phyloP scores from a whole-genome alignment of 2,797 vertebrate species.

The Pseudotriccus pelzelni region DNA sequence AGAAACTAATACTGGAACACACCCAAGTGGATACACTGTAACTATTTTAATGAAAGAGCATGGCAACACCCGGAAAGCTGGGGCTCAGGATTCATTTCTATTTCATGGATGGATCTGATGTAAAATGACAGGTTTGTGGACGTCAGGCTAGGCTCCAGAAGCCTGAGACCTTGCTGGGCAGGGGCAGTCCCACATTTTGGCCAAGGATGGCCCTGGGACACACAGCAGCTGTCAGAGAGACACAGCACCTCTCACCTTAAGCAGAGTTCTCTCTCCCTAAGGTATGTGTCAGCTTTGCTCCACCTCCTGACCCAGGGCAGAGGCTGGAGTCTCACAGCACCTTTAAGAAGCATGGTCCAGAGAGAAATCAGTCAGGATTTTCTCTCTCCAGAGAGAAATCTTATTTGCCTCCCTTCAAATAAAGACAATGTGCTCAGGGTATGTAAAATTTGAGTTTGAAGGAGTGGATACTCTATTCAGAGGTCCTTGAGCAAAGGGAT shows the following conservation, averaged over 20 bases:
- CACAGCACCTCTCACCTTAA: not conserved
- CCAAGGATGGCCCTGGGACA: not conserved
- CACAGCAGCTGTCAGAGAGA: not conserved
- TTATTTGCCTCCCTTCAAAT: not conserved
- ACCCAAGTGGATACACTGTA: not conserved
- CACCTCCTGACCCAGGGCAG: not conserved
- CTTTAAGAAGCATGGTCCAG: not conserved
- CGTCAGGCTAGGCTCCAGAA: not conserved
- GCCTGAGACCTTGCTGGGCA: not conserved
- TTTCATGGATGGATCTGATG: not conserved
- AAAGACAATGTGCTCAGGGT: not conserved
- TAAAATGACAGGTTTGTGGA: not conserved
- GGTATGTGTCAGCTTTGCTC: not conserved
- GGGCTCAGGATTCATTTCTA: not conserved
- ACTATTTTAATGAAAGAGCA: not conserved
- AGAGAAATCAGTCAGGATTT: not conserved
- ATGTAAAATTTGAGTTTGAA: not conserved
- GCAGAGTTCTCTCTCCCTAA: not conserved
- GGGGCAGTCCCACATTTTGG: fast-evolving
- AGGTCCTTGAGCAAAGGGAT: not conserved
- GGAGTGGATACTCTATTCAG: not conserved
- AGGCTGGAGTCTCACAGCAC: not conserved
- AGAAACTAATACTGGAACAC: not conserved
- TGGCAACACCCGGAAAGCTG: not conserved
- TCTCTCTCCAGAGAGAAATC: too few relatives aligned